Percentiles rank a stretch among this genome's conserved stretches.
phyloP scores from a whole-genome alignment of 1,140 invertebrate species.

The Drosophila cardini region DNA sequence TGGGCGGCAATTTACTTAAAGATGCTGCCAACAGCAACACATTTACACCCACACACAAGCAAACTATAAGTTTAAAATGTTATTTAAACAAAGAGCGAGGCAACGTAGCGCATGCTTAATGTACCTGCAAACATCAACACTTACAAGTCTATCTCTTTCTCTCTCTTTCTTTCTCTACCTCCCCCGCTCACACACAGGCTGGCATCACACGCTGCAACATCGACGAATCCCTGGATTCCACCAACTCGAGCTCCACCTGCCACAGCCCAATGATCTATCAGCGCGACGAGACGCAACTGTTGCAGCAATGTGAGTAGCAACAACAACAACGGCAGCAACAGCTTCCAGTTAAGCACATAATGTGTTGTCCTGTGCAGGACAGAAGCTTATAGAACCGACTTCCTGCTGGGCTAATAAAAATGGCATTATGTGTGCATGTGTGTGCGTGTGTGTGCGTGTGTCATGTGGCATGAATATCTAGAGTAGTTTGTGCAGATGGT shows the following conservation, averaged over 20 bases:
- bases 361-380: constrained; percentile 12
- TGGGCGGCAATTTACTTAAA: constrained; percentile 71
- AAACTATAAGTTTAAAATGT: constrained; percentile 14
- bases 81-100: constrained; percentile 16
- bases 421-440: constrained; percentile 50
- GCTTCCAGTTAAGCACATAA: constrained; percentile 39
- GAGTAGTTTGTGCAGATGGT: neutral
- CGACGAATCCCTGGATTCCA: constrained; percentile 83
- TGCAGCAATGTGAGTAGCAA: constrained; percentile 75
- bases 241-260: constrained; percentile 82
- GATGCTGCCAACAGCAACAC: constrained; percentile 55
- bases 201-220: constrained; percentile 84
- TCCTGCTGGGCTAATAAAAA: constrained; percentile 67
- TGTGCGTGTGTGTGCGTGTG: constrained; percentile 4
- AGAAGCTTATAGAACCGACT: constrained; percentile 21
- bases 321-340: constrained; percentile 35
- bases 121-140: neutral
- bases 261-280: constrained; percentile 84
- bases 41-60: neutral
- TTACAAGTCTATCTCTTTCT: neutral
- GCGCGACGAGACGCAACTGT: constrained; percentile 80
- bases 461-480: constrained; percentile 2
- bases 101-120: constrained; percentile 21
- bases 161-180: neutral
- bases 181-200: constrained; percentile 52